Conservation (phyloP, 2,113 vertebrate genomes). For the Neoarius graeffei region DNA sequence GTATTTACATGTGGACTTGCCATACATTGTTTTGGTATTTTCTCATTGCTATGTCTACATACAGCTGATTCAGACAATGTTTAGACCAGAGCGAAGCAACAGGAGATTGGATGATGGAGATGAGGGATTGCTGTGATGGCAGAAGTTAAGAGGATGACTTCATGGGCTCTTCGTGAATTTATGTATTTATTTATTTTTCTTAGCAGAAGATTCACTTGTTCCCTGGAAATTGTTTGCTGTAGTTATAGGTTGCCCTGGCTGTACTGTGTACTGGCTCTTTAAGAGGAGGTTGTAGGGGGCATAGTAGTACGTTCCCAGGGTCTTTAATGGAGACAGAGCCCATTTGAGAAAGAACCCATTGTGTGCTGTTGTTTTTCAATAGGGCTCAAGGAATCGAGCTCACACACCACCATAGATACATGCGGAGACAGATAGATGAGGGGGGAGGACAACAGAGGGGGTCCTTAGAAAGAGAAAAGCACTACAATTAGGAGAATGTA, state of each 20-base stretch:
- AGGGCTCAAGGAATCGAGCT: constrained; percentile 66
- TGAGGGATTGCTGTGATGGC: not conserved
- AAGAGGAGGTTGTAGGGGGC: constrained; percentile 61
- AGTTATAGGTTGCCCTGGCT: constrained; percentile 38
- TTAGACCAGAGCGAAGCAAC: constrained; percentile 31
- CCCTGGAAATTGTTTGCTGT: constrained; percentile 45
- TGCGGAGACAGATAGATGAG: constrained; percentile 40
- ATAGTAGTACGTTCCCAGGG: constrained; percentile 74
- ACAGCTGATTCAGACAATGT: constrained; percentile 44
- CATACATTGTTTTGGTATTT: constrained; percentile 16
- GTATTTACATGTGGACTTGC: constrained; percentile 38
- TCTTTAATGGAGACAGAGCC: constrained; percentile 73
- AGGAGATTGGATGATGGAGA: constrained; percentile 28
- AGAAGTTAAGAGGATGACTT: constrained; percentile 5
- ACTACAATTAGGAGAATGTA: not conserved
- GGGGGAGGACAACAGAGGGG: constrained; percentile 23
- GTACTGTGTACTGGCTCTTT: constrained; percentile 59
- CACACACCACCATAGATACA: constrained; percentile 60
- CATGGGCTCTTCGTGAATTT: constrained; percentile 49
- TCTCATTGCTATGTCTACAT: constrained; percentile 48
- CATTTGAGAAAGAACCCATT: constrained; percentile 76
- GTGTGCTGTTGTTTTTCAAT: constrained; percentile 70
- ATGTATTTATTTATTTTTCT: constrained; percentile 42
- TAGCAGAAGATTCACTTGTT: constrained; percentile 20
- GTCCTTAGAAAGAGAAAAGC: constrained; percentile 25